Percentiles rank a stretch among this genome's conserved stretches.
These are phyloP conservation scores for Sander lucioperca DNA, from an alignment of 2,113 vertebrate species.

Conservation along the genomic window DNA sequence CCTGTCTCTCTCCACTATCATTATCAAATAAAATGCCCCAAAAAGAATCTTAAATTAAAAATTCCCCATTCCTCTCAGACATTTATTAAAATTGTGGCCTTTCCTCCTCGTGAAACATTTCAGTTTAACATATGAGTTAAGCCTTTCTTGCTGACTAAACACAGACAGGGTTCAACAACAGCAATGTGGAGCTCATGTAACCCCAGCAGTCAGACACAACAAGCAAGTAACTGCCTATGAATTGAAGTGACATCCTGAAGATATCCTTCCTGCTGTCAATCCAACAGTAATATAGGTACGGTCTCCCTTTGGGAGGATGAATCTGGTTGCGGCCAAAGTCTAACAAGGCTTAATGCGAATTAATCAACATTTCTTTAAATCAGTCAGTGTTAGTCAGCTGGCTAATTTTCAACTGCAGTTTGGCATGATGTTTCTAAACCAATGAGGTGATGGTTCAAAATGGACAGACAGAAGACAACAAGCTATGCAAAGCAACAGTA, in stretches of 20 bases:
- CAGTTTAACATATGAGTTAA: too few relatives aligned
- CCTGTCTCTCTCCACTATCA: too few relatives aligned
- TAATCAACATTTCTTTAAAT: not conserved
- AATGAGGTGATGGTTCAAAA: not conserved
- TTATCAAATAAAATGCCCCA: too few relatives aligned
- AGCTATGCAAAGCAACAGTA: not conserved
- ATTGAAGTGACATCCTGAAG: not conserved
- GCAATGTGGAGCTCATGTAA: not conserved
- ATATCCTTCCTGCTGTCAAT: not conserved
- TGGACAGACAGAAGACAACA: not conserved
- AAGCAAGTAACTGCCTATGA: not conserved
- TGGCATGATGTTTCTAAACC: not conserved
- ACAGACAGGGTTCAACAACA: not conserved
- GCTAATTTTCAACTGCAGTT: not conserved
- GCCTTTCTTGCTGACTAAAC: not conserved
- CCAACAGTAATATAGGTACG: not conserved
- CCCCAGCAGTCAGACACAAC: not conserved
- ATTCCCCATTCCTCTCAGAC: not conserved
- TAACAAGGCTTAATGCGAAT: not conserved
- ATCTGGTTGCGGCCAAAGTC: not conserved
- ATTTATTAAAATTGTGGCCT: not conserved
- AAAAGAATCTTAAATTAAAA: not conserved
- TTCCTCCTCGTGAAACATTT: not conserved
- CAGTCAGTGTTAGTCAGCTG: not conserved
- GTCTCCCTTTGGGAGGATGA: not conserved